A percentile compares a stretch with the other conserved stretches of the same genome.
Evolutionary conservation across 2,888 invertebrate species (phyloP).

Genomic region (Serrognathus titanus): DNA sequence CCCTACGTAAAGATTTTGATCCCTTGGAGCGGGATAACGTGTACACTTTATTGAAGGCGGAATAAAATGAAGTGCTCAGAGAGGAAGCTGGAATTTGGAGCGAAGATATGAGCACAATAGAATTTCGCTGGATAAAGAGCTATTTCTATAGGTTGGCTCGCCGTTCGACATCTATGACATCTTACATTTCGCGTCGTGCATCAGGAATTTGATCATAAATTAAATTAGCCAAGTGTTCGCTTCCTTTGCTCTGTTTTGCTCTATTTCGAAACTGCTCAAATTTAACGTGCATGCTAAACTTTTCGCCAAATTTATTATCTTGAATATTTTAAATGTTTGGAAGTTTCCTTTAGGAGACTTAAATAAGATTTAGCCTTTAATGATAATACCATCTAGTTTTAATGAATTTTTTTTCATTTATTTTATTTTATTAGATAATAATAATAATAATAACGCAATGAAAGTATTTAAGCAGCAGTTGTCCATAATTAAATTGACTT

Average conservation of each 20-base stretch:
- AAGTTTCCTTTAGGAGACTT: too few relatives aligned
- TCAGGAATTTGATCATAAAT: conserved; percentile 16
- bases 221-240: conserved; percentile 13
- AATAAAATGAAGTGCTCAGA: conserved; percentile 23
- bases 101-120: conserved; percentile 22
- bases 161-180: conserved; percentile 23
- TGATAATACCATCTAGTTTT: too few relatives aligned
- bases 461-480: too few relatives aligned
- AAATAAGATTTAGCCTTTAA: too few relatives aligned
- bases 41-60: conserved; percentile 15
- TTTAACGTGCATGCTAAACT: too few relatives aligned
- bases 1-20: conserved; percentile 11
- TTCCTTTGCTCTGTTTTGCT: not conserved
- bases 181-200: conserved; percentile 13
- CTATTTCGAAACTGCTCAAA: not conserved
- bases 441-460: too few relatives aligned
- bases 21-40: conserved; percentile 9
- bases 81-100: conserved; percentile 15
- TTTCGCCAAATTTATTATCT: too few relatives aligned
- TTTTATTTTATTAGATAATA: too few relatives aligned
- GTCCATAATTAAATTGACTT: too few relatives aligned
- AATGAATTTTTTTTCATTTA: too few relatives aligned
- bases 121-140: conserved; percentile 24
- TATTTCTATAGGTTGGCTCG: conserved; percentile 20
- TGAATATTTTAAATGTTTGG: too few relatives aligned